Evolutionary conservation across 2,888 invertebrate genomes (phyloP), one percentile per base, ranked within the genome.

Genomic region (Philonicus albiceps): DNA sequence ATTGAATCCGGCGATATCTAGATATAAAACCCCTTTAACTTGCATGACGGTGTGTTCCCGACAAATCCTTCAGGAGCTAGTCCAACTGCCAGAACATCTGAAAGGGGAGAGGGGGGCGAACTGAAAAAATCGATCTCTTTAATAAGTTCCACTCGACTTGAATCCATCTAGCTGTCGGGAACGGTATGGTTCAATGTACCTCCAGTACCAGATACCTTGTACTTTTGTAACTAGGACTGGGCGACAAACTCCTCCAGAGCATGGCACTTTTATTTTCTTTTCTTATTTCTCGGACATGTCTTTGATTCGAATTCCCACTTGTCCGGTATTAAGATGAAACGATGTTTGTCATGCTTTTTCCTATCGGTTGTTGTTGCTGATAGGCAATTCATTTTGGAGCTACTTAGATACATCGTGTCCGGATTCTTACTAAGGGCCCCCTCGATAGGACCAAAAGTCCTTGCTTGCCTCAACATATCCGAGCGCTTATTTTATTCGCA

Each of bases 1-100:
- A 80, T 80, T 80, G 53, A 80, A 53, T 80, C 31, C 80, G 80
- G 49, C 16, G 80, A 80, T 80, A 80, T 80, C 80, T n/a, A 6
- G 49, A 49, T 80, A 76, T 7, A 40, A 16, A 76, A 40, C 19
- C 34, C 16, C 30, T 22, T 78, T 40, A n/a, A 78, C 78, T 78
- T 78, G 78, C 30, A 78, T 43, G 78, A 78, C 78, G 37, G 78
- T 22, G 19, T 49, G 43, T 40, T 34, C 19, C 43, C 78, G 16
- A 27, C 43, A 78, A 78, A 78, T 78, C 78, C 43, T n/a, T 31
- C 19, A 75, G 34, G 75, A 31, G 34, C 37, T 3, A 30, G n/a
- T 73, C 73, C 73, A 6, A 78, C 16, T 19, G 30, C 19, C 27
- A 43, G 78, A n/a, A n/a, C 22, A 43, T 49, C 73, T 73, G n/a